Conservation (phyloP, 2,888 invertebrate genomes). For the Yponomeuta malinellus region DNA sequence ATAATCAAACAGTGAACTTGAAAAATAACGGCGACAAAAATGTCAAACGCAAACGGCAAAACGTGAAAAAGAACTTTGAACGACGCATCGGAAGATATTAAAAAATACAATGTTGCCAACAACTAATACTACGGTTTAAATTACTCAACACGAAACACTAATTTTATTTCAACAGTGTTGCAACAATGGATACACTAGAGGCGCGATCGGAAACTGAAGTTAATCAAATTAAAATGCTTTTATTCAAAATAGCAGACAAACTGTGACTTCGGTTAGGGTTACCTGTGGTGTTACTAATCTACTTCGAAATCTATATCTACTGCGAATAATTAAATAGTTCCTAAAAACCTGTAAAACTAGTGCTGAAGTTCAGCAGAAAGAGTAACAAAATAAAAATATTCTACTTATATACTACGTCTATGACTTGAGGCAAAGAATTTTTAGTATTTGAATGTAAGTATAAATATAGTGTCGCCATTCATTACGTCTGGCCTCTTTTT, state of each 20-base stretch:
- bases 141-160: not conserved
- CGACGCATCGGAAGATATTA: slow-evolving; percentile 22
- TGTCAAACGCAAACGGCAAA: slow-evolving; percentile 13
- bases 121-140: not conserved
- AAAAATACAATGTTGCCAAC: slow-evolving; percentile 19
- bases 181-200: not conserved
- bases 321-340: too few species aligned
- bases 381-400: too few species aligned
- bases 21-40: slow-evolving; percentile 28
- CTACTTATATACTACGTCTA: too few species aligned
- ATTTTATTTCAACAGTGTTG: not conserved
- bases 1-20: slow-evolving; percentile 19
- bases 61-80: slow-evolving; percentile 24
- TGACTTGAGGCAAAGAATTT: not conserved
- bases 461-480: not conserved
- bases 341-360: too few species aligned
- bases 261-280: too few species aligned
- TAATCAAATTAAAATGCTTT: too few species aligned
- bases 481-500: not conserved
- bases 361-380: too few species aligned
- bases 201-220: too few species aligned
- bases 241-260: too few species aligned
- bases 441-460: not conserved
- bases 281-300: too few species aligned
- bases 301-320: too few species aligned